Evolutionary conservation across 2,797 vertebrate species (phyloP), one percentile per base, ranked within the genome.

Genomic region (Synanceia verrucosa): DNA sequence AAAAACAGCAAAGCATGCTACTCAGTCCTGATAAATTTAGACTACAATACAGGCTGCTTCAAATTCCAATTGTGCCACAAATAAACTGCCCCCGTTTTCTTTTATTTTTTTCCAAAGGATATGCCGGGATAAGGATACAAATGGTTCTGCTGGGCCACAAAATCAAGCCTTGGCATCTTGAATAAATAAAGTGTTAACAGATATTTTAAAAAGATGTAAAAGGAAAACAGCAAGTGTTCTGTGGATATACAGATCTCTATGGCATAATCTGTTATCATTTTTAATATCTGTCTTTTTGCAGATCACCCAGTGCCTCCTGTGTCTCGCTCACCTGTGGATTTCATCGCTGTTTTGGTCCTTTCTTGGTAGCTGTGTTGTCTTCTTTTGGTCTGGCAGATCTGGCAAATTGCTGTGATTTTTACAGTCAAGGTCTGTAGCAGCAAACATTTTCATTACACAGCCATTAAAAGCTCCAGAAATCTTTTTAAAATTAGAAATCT

Each of bases 301-400:
- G 19, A 21, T 57, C 18, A 18, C 36, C 13, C 4, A 33, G 47
- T 11, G 18, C 36, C n/a, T 48, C n/a, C 1, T 6, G 9, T 9
- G 87, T 76, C 66, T 89, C 88, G 56, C 90, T 91, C 85, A 95
- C 94, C 92, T 82, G 72, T 36, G 48, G 55, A 41, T 8, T 28
- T 92, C 70, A 93, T 6, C 87, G 80, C 16, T 81, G 91, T 24
- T 82, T 94, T 0, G 76, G 41, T 53, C 90, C 87, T 73, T 92
- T 96, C 91, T 94, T 97, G 36, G 91, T 59, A 29, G 96, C 96
- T 0, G 79, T 87, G 41, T 77, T 58, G 44, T 97, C 95, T 65
- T 89, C 95, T 82, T 99, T 99, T 26, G 98, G 98, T 91, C 96
- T 94, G 63, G 98, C 97, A 36, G 98, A 99, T 86, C 97, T 94